Conservation (phyloP, 2,113 vertebrate genomes). For the Sorex araneus region DNA sequence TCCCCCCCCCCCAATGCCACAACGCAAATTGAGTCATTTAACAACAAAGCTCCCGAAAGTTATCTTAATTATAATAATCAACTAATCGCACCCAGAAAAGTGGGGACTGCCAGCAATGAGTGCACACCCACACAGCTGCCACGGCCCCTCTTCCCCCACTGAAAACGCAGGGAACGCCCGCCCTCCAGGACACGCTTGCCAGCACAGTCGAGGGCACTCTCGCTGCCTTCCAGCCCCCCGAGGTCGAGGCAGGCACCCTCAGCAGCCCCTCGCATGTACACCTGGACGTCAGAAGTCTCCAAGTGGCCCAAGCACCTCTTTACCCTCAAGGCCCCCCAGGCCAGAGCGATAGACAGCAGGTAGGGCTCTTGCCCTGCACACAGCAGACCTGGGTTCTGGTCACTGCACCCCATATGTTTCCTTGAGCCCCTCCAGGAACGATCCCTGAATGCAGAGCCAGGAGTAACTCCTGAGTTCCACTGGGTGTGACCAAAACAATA, state of each 20-base stretch:
- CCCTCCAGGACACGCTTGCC: not conserved
- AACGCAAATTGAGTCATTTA: constrained; percentile 45
- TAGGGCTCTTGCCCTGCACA: too few species aligned
- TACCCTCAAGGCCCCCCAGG: not conserved
- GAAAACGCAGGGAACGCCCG: not conserved
- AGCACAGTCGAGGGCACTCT: not conserved
- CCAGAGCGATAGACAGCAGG: not conserved
- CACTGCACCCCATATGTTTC: too few species aligned
- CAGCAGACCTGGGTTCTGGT: too few species aligned
- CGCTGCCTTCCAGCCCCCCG: not conserved
- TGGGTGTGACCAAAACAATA: too few species aligned
- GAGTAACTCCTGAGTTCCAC: too few species aligned
- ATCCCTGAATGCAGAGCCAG: too few species aligned
- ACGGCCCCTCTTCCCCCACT: constrained; percentile 57
- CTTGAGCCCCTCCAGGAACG: too few species aligned
- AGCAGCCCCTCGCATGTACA: not conserved
- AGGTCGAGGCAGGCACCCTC: not conserved
- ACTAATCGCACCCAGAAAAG: constrained; percentile 79
- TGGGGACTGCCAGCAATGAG: constrained; percentile 82
- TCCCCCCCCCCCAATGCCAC: not conserved
- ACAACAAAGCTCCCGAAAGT: constrained; percentile 64
- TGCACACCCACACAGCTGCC: constrained; percentile 70
- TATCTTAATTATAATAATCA: constrained; percentile 82
- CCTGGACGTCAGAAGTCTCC: not conserved
- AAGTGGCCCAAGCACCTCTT: not conserved